Evolutionary conservation across 2,113 vertebrate genomes (phyloP), one percentile per base, ranked within the genome.

Genomic region (Cebidichthys violaceus): DNA sequence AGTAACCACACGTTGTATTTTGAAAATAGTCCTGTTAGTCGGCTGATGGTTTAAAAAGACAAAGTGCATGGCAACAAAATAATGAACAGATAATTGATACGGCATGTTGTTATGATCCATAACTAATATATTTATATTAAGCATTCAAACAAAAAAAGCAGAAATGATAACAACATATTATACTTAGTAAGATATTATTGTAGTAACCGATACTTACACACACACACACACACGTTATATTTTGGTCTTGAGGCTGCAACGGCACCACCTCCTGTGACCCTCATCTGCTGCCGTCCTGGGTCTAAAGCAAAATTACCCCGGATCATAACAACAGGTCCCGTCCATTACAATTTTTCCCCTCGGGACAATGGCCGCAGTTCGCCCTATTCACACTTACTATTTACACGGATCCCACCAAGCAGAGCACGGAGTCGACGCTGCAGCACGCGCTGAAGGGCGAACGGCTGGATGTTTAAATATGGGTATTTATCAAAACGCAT

Each of bases 301-400:
- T 89, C 89, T 90, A 89, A 86, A 86, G 86, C 81, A 85, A 90
- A 95, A 94, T 92, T 86, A 91, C 90, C 89, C 90, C 79, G 89
- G 90, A 93, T 94, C 89, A 93, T 92, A 93, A 94, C 93, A 94
- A 92, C 94, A 93, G 90, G 91, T 94, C 90, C 86, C 84, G 89
- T 90, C 90, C 90, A 86, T 88, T 90, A 78, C 87, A 88, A 84
- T 86, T 88, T 87, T 86, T 22, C 60, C 78, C 73, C 70, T 80
- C 68, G 85, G 87, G 80, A 90, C 88, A 92, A 91, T 93, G 82
- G 87, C 77, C 67, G 81, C 78, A 72, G 84, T 79, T 93, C 80
- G 59, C 82, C 37, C 82, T 69, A 27, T 77, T 91, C 86, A 79
- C 84, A 75, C 78, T 87, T 50, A 55, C 70, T 57, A 78, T 82